phyloP scores from a whole-genome alignment of 2,113 vertebrate genomes.

The Origma solitaria region DNA sequence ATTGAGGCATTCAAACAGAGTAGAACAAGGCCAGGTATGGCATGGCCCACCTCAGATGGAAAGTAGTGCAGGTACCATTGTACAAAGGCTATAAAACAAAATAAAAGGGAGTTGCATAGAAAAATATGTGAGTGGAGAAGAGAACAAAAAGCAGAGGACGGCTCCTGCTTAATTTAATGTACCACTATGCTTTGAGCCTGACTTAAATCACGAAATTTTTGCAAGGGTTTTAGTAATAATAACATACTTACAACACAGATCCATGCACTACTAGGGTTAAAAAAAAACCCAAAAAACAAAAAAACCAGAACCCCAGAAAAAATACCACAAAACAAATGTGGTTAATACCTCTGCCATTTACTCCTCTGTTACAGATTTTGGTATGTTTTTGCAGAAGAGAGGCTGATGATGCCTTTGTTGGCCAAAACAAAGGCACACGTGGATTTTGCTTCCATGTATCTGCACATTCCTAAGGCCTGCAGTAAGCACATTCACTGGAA shows the following conservation, averaged over 20 bases:
- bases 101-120: neutral
- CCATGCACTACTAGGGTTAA: neutral
- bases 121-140: neutral
- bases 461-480: neutral
- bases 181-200: neutral
- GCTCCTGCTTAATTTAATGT: neutral
- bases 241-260: neutral
- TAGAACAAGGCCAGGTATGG: neutral
- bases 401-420: neutral
- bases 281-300: neutral
- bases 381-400: neutral
- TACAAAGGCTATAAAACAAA: neutral
- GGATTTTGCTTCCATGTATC: neutral
- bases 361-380: neutral
- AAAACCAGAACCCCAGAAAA: neutral
- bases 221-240: neutral
- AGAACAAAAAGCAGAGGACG: neutral
- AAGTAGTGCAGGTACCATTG: neutral
- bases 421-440: neutral
- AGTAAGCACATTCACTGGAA: neutral
- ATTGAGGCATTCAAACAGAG: neutral
- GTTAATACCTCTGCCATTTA: neutral
- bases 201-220: neutral
- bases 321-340: neutral
- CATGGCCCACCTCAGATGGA: neutral